Percentiles rank a stretch among this genome's conserved stretches.
Conservation (phyloP, 1,140 invertebrate genomes). For the Apis florea region DNA sequence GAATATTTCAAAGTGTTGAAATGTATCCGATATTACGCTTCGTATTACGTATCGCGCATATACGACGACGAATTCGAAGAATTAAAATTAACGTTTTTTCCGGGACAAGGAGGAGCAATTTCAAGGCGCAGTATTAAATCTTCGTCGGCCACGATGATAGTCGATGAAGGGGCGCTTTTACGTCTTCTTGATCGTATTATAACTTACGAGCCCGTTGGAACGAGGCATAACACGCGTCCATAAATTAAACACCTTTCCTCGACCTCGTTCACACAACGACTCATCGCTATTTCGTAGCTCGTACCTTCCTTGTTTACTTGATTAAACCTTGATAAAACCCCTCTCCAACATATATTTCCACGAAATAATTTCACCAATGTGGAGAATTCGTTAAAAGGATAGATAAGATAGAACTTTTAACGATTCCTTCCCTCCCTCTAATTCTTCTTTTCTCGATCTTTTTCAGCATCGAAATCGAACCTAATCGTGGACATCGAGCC, state of each 20-base stretch:
- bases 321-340: neutral
- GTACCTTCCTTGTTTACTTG: neutral
- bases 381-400: too few species aligned
- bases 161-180: neutral
- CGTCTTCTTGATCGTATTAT: neutral
- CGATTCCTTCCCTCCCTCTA: too few species aligned
- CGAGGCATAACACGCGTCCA: neutral
- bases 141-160: neutral
- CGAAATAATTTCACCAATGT: too few species aligned
- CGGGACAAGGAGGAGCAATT: neutral
- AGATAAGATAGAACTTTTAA: too few species aligned
- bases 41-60: neutral
- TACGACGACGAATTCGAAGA: too few species aligned
- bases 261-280: neutral
- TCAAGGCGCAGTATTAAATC: neutral
- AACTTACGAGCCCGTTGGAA: neutral
- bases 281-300: neutral
- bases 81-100: neutral
- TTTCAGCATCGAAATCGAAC: constrained; percentile 62
- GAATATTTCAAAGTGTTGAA: neutral
- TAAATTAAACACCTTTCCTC: neutral
- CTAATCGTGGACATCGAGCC: constrained; percentile 71
- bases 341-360: too few species aligned
- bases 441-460: neutral
- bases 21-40: neutral